Evolutionary conservation across 2,797 vertebrate genomes (phyloP), one percentile per base, ranked within the genome.

Genomic region (Perodicticus potto): DNA sequence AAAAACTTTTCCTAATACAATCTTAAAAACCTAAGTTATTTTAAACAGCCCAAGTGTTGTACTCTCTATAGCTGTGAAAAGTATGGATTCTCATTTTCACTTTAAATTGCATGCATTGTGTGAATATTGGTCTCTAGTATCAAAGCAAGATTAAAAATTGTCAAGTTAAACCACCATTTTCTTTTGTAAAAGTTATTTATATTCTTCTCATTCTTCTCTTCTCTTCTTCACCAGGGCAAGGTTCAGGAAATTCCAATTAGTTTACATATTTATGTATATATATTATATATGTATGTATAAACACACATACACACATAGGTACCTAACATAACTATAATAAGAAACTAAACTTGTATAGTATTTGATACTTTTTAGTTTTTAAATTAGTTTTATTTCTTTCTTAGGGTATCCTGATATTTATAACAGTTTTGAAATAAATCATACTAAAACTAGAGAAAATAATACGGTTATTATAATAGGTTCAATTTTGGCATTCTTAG

Each of bases 81-180:
- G 55, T 63, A 93, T 16, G 7, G 17, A 69, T 96, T 96, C 16
- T 98, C 96, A 98, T 99, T 98, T 98, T 93, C 96, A 97, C 96
- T 98, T 98, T 97, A 97, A 97, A 97, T 97, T 96, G 97, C 53
- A 93, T 97, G 97, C 97, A 97, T 98, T 98, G 97, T 98, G 96
- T 98, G 97, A 97, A 98, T 98, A 98, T 99, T 98, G 99, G 98
- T 98, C 97, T 97, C 96, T 69, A 95, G 88, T 96, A 97, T 98
- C 98, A 99, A 98, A 98, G 98, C 74, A 96, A 98, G 97, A 98
- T 98, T 43, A 99, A 98, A 98, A 98, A 98, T 98, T 98, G 97
- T 98, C 98, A 99, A 98, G 98, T 97, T 97, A 97, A 98, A 98
- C 97, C 98, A 99, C 98, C 96, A 98, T 97, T 98, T 98, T 98